A percentile compares a stretch with the other conserved stretches of the same genome.
These are phyloP conservation scores for Entomyzon cyanotis DNA, from an alignment of 2,113 vertebrate genomes.

Conservation along the genomic window DNA sequence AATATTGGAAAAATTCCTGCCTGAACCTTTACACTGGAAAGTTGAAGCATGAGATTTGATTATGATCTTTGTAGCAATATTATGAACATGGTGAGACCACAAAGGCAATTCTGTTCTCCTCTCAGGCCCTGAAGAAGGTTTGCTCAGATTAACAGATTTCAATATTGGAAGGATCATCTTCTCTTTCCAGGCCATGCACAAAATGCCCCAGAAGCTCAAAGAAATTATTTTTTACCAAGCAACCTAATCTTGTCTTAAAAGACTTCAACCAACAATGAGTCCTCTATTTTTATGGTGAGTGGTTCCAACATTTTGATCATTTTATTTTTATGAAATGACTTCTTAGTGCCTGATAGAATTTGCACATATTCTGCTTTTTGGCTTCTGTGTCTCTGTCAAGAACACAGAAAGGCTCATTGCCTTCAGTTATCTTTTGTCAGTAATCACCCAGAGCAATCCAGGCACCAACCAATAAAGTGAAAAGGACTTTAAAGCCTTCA, in stretches of 20 bases:
- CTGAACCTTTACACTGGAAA: not conserved
- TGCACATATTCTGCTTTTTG: not conserved
- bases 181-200: not conserved
- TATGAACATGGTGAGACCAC: not conserved
- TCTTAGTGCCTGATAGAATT: not conserved
- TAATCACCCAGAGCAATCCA: not conserved
- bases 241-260: slow-evolving; percentile 12
- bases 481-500: not conserved
- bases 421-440: not conserved
- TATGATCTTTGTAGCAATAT: slow-evolving; percentile 7
- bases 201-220: not conserved
- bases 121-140: not conserved
- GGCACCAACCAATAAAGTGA: not conserved
- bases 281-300: not conserved
- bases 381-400: not conserved
- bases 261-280: not conserved
- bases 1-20: not conserved
- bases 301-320: not conserved
- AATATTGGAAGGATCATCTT: not conserved
- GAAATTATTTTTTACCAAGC: not conserved
- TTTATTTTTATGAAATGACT: slow-evolving; percentile 4
- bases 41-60: not conserved
- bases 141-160: slow-evolving; percentile 21
- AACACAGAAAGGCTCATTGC: not conserved
- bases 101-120: slow-evolving; percentile 50